These are phyloP conservation scores for Neofelis nebulosa DNA, from an alignment of 2,113 vertebrate species.

Conservation along the genomic window DNA sequence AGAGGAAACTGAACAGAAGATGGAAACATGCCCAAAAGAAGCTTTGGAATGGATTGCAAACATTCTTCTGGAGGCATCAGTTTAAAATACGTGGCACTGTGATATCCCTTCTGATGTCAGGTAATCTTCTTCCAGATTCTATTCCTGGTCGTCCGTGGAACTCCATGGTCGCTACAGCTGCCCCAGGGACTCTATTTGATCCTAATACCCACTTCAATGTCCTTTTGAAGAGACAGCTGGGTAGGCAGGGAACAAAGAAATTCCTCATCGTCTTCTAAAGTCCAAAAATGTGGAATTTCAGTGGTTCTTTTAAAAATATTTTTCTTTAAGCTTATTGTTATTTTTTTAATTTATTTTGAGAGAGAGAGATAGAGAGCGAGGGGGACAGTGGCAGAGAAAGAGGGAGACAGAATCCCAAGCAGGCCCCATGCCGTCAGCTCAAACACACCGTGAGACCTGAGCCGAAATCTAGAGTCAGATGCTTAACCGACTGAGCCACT, in stretches of 20 bases:
- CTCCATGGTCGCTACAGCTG: background rate
- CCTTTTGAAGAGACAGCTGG: background rate
- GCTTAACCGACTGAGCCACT: too few species aligned
- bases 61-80: background rate
- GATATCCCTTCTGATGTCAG: background rate
- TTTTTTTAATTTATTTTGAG: too few species aligned
- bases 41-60: background rate
- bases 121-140: background rate
- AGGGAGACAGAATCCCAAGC: too few species aligned
- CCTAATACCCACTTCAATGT: background rate
- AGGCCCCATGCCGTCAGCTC: too few species aligned
- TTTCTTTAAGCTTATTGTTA: too few species aligned
- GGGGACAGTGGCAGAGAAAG: too few species aligned
- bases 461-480: too few species aligned
- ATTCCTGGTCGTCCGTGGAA: background rate
- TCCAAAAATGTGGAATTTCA: background rate
- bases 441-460: too few species aligned
- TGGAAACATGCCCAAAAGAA: background rate
- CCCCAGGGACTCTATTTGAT: background rate
- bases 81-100: background rate
- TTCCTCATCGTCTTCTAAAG: background rate
- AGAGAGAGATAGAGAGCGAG: too few species aligned
- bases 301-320: background rate
- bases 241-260: background rate
- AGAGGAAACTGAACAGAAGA: background rate